Evolutionary conservation across 2,888 invertebrate genomes (phyloP), one percentile per base, ranked within the genome.

Genomic region (Agrilus mali): DNA sequence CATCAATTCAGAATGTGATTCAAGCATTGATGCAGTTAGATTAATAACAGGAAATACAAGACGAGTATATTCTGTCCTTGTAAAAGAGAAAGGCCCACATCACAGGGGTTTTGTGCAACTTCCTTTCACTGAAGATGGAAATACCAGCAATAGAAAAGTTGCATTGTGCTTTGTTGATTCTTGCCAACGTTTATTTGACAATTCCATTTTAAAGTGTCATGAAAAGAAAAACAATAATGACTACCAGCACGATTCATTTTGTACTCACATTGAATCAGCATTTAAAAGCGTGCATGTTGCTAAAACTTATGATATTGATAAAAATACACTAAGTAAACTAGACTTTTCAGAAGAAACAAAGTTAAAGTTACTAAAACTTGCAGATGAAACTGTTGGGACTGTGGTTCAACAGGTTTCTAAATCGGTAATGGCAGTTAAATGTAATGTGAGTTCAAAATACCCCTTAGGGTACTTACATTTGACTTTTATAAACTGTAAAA

Each of bases 101-200:
- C 76, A 78, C 42, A 67, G 86, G 34, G 84, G 80, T 17, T 86
- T 87, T 62, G 86, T 86, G 2, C 80, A 81, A 48, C 67, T 63
- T 53, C 72, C 61, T 54, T 67, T 60, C 49, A 66, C 52, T 48
- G 53, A 53, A 40, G 54, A 53, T 17, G 40, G 51, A 10, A 55
- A 47, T 36, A 50, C 47, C 35, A 44, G 57, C 20, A 37, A 50
- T 12, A 42, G 55, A 0, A 57, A 64, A 46, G 60, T 60, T 8
- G 63, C 74, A 1, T 58, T 75, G 35, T 77, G 77, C 56, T 76
- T 75, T 58, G 74, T 76, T 2, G 73, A 74, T 47, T 68, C 70
- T 33, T 77, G 77, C 53, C 72, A 73, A 50, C 62, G 70, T 44
- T 68, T 69, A 44, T 74, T 74, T 50, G 70, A 73, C 53, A 68